These are phyloP conservation scores for Metacarcinus magister DNA, from an alignment of 2,888 invertebrate genomes.

Conservation along the genomic window DNA sequence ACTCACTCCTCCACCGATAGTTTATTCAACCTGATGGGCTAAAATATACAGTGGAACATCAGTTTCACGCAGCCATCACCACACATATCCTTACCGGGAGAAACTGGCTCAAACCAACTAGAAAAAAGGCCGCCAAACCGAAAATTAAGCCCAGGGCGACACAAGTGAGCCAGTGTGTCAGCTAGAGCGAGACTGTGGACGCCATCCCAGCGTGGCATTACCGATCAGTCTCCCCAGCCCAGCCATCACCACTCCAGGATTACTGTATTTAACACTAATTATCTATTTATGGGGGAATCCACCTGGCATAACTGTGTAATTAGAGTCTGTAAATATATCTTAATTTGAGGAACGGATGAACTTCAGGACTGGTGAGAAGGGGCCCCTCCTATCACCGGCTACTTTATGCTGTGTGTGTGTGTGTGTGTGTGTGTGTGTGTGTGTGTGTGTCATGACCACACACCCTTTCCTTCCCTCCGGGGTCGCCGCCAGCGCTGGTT, in stretches of 20 bases:
- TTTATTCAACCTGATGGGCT: background rate
- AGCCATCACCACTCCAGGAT: background rate
- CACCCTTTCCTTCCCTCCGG: background rate
- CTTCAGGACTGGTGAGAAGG: background rate
- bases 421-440: too few species aligned
- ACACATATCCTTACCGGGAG: background rate
- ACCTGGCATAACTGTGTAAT: constrained; percentile 1
- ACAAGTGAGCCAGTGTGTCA: background rate
- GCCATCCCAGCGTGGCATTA: background rate
- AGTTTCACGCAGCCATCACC: constrained; percentile 2
- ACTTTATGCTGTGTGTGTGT: background rate
- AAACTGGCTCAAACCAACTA: background rate
- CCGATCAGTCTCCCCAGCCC: constrained; percentile 11
- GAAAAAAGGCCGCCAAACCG: background rate
- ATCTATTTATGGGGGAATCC: constrained; percentile 18
- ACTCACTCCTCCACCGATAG: background rate
- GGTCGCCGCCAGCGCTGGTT: background rate
- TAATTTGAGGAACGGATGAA: background rate
- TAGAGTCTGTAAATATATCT: constrained; percentile 13
- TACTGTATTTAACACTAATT: constrained; percentile 17
- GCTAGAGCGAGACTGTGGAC: background rate
- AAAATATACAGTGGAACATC: background rate
- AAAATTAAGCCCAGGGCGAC: background rate
- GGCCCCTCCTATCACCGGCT: background rate
- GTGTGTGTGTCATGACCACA: too few species aligned